Percentiles rank a stretch among this genome's conserved stretches.
phyloP scores from a whole-genome alignment of 2,888 invertebrate genomes.

The Volucella inanis region DNA sequence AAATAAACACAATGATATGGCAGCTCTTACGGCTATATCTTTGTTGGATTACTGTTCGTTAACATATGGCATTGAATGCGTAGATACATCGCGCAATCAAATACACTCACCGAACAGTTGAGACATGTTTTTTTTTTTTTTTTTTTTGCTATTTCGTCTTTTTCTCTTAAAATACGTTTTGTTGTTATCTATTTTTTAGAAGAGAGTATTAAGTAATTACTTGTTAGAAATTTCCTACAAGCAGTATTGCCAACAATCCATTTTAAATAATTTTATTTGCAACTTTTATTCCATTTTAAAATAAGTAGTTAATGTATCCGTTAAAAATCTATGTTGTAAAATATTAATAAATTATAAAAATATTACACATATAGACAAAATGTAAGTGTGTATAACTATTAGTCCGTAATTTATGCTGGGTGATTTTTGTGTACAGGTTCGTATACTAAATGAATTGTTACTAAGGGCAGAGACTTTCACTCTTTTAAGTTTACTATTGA shows the following conservation, averaged over 20 bases:
- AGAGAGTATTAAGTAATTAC: background rate
- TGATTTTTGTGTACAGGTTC: no score
- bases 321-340: no score
- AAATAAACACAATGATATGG: background rate
- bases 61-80: constrained; percentile 13
- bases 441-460: no score
- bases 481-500: no score
- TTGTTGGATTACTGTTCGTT: background rate
- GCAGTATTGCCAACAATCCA: background rate
- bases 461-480: no score
- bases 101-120: constrained; percentile 17
- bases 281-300: no score
- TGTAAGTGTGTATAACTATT: no score
- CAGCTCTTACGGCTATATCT: constrained; percentile 13
- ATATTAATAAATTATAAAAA: no score
- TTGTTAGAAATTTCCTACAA: background rate
- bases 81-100: constrained; percentile 47
- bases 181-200: no score
- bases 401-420: no score
- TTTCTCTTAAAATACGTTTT: background rate
- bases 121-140: background rate
- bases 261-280: background rate
- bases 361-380: no score
- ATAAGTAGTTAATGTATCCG: no score
- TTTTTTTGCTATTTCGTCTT: constrained; percentile 3